phyloP scores from a whole-genome alignment of 2,797 vertebrate genomes.

The Lepilemur septentrionalis region DNA sequence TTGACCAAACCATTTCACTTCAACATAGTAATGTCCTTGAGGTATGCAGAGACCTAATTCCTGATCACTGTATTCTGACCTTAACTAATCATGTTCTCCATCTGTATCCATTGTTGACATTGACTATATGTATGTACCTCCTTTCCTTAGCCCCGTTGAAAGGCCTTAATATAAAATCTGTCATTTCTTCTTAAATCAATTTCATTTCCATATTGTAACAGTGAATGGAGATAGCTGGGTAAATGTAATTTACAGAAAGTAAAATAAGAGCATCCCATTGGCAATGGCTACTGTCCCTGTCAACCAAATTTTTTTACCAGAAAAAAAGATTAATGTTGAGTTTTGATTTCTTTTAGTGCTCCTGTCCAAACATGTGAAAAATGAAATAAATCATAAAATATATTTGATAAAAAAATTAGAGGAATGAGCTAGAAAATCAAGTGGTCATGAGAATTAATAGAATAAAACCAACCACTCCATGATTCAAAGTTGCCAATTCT shows the following conservation, averaged over 20 bases:
- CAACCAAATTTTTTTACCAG: background rate
- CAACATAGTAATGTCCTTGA: slow-evolving; percentile 29
- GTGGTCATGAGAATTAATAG: background rate
- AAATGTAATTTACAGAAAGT: slow-evolving; percentile 35
- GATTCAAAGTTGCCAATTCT: background rate
- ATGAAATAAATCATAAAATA: background rate
- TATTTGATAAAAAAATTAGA: background rate
- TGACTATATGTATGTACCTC: background rate
- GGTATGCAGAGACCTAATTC: background rate
- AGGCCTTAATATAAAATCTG: background rate
- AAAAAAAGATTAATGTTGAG: background rate
- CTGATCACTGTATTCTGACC: background rate
- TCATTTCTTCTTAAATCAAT: background rate
- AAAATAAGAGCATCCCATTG: background rate
- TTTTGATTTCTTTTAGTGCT: background rate
- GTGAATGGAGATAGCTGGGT: background rate
- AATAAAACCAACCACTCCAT: background rate
- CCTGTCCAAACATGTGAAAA: background rate
- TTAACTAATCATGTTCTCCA: background rate
- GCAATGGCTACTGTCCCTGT: background rate
- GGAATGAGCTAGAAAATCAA: background rate
- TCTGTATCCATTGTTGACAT: slow-evolving; percentile 21
- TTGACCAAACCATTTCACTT: slow-evolving; percentile 6
- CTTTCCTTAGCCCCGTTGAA: background rate
- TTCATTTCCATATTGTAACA: background rate